These are phyloP conservation scores for Drosophila affinis DNA, from an alignment of 2,888 invertebrate genomes.

Conservation along the genomic window DNA sequence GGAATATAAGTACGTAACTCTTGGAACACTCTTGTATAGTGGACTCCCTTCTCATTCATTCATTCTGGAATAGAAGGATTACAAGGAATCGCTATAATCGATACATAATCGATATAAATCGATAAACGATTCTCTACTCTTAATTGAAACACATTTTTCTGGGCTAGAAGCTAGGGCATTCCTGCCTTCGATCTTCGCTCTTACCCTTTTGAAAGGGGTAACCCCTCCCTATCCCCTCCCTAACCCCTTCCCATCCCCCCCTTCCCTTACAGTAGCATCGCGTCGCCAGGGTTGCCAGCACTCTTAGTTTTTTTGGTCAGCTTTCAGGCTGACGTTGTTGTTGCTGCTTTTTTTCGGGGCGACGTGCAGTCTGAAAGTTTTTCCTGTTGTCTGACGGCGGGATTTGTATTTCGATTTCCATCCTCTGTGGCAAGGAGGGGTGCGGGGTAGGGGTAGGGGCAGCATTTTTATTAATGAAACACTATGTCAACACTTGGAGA, in stretches of 20 bases:
- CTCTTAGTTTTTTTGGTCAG: background rate
- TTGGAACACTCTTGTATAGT: too few relatives aligned
- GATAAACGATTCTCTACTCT: too few relatives aligned
- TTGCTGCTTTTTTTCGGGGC: conserved; percentile 29
- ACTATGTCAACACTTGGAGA: conserved; percentile 59
- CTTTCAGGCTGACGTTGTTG: background rate
- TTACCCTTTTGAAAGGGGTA: background rate
- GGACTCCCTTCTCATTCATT: too few relatives aligned
- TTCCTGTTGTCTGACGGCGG: conserved; percentile 48
- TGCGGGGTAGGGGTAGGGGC: conserved; percentile 13
- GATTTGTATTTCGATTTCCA: conserved; percentile 27
- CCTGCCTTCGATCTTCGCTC: background rate
- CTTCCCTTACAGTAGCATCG: too few relatives aligned
- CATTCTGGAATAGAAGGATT: too few relatives aligned
- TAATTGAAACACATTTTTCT: too few relatives aligned
- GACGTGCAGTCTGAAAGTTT: conserved; percentile 71
- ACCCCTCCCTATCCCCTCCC: background rate
- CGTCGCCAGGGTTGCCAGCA: background rate
- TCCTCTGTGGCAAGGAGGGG: conserved; percentile 1
- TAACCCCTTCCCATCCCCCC: background rate
- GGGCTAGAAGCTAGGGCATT: background rate
- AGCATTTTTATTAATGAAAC: conserved; percentile 74
- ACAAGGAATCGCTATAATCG: too few relatives aligned
- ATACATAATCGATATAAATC: too few relatives aligned
- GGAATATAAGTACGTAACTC: too few relatives aligned